Base-by-base conservation (phyloP, 2,797 vertebrate genomes). In the Furcifer pardalis region DNA sequence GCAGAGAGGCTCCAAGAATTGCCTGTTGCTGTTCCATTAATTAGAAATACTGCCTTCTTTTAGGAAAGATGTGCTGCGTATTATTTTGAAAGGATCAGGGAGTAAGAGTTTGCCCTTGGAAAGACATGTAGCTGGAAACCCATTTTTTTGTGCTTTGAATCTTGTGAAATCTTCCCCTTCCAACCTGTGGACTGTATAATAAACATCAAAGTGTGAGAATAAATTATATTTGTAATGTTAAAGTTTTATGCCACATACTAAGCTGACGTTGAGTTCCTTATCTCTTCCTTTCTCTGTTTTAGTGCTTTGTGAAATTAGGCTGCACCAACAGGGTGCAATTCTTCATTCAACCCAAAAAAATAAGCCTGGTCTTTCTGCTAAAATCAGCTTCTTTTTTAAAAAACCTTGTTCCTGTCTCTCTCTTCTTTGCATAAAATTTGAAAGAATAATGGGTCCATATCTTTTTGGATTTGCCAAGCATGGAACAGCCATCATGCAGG, bases 181-280 rank as follows among this genome's bases (percentile, higher is more conserved):
- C 94, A 92, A 89, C 89, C 92, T 88, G 77, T 81, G 52, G 89
- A 94, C 93, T 92, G 94, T 94, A 91, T 95, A 93, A 89, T 94
- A 92, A 84, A 89, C 94, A 89, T 94, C 91, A 79, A 93, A 91
- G 86, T 93, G 94, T 86, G 93, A 92, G 92, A 94, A 94, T 93
- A 94, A 94, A 95, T 93, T 93, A 92, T 91, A 91, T 95, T 95
- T 96, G 93, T 95, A 95, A 95, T 94, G 92, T 91, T 91, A 93
- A 90, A 92, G 93, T 94, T 95, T 83, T 85, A 93, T 95, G 56
- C 95, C 88, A 92, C 94, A 91, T 91, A 92, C 94, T 94, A 89
- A 92, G 60, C 91, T 94, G 91, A 94, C 89, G 77, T 84, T 81
- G 94, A 92, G 65, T 85, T 92, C 94, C 91, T 93, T 88, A 93